Conservation (phyloP, 2,797 vertebrate genomes). For the Dendrocincla tyrannina region DNA sequence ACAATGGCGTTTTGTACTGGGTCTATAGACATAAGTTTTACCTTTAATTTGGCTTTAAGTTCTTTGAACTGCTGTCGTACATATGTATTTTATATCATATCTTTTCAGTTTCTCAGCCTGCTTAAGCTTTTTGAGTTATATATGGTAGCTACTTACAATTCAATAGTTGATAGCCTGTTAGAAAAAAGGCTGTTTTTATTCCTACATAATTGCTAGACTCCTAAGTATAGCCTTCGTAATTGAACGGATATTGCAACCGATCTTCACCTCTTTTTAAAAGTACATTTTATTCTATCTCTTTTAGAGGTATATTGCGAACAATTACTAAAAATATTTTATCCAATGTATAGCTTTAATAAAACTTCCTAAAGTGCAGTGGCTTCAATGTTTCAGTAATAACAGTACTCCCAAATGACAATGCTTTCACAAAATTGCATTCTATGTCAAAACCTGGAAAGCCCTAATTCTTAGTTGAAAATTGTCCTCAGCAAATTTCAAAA, state of each 20-base stretch:
- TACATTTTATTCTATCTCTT: background rate
- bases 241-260: conserved; percentile 6
- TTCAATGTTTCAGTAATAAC: conserved; percentile 3
- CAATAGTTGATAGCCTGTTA: conserved; percentile 2
- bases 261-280: conserved; percentile 15
- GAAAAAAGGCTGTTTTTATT: background rate
- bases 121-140: conserved; percentile 19
- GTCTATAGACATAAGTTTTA: background rate
- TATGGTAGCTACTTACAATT: conserved; percentile 9
- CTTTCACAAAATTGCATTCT: background rate
- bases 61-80: background rate
- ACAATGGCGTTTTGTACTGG: background rate
- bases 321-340: conserved; percentile 36
- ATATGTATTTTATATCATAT: background rate
- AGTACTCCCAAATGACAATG: background rate
- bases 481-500: background rate
- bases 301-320: background rate
- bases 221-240: background rate
- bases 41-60: background rate
- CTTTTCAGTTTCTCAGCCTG: background rate
- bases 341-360: background rate
- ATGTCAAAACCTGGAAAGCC: background rate
- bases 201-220: conserved; percentile 1
- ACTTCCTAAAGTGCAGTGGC: background rate
- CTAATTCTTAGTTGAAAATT: background rate